Percentiles rank a stretch among this genome's conserved stretches.
phyloP scores from a whole-genome alignment of 2,797 vertebrate species.

The Australoheros facetus region DNA sequence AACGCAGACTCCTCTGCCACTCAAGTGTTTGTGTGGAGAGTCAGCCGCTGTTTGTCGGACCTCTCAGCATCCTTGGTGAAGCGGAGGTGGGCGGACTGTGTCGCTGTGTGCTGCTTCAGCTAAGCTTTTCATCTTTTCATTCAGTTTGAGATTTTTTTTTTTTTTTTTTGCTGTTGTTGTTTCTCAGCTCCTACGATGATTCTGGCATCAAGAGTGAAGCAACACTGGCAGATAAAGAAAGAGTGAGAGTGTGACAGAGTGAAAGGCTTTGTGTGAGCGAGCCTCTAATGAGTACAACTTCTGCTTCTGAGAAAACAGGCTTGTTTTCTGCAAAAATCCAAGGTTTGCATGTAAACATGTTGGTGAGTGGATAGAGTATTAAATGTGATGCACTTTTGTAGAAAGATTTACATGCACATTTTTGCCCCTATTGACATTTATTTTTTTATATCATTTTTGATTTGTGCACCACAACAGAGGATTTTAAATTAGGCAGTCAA shows the following conservation, averaged over 20 bases:
- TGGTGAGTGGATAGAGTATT: not conserved
- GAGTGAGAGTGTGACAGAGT: constrained; percentile 38
- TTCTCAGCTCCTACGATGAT: constrained; percentile 5
- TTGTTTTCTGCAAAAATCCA: constrained; percentile 5
- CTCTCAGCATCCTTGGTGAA: constrained; percentile 35
- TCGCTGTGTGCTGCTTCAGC: constrained; percentile 22
- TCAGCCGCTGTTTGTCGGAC: constrained; percentile 31
- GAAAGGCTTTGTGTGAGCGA: constrained; percentile 19
- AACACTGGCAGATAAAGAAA: constrained; percentile 21
- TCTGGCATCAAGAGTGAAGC: not conserved
- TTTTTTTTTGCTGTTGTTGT: not conserved
- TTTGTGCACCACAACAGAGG: not conserved
- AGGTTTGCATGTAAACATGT: constrained; percentile 31
- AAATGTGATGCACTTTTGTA: not conserved
- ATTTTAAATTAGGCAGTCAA: not conserved
- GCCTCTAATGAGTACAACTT: constrained; percentile 32
- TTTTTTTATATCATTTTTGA: not conserved
- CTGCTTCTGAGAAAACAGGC: constrained; percentile 10
- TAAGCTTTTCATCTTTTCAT: constrained; percentile 27
- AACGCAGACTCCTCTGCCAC: constrained; percentile 15
- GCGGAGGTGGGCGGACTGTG: constrained; percentile 51
- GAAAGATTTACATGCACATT: not conserved
- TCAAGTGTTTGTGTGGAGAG: constrained; percentile 31
- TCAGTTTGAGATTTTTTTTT: constrained; percentile 16
- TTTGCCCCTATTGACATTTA: not conserved